phyloP scores from a whole-genome alignment of 92 coral and sea anemone species.

The Plumapathes pennacea region DNA sequence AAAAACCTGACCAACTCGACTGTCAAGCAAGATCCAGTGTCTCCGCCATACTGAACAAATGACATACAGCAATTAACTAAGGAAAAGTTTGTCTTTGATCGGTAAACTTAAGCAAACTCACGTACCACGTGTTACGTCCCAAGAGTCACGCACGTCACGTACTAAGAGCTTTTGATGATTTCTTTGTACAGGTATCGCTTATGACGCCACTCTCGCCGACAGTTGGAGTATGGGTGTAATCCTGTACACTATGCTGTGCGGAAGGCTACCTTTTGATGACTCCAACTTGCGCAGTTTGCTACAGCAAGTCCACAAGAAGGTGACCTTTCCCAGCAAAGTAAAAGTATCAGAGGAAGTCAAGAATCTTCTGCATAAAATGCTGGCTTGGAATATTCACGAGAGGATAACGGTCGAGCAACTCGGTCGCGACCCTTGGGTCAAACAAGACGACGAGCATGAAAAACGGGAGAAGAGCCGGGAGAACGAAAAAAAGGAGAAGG shows the following conservation, averaged over 20 bases:
- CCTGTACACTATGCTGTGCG: conserved; percentile 95
- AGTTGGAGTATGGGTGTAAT: conserved; percentile 99
- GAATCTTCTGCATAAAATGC: conserved; percentile 81
- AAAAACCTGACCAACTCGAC: no score
- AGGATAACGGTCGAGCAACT: conserved; percentile 74
- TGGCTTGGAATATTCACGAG: conserved; percentile 89
- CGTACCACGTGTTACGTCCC: no score
- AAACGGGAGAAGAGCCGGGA: conserved; percentile 6
- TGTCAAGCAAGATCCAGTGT: no score
- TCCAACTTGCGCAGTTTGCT: conserved; percentile 87
- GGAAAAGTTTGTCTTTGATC: no score
- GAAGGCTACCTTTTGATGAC: conserved; percentile 93
- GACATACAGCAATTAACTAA: no score
- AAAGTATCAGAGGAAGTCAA: conserved; percentile 76
- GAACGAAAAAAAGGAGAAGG: no score
- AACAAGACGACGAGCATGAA: conserved; percentile 7
- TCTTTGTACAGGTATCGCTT: conserved; percentile 77
- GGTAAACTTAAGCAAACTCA: no score
- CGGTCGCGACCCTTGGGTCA: conserved; percentile 67
- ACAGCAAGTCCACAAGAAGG: conserved; percentile 94
- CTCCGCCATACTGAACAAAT: no score
- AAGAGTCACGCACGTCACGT: no score
- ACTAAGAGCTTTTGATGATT: no score
- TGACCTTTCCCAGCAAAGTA: conserved; percentile 75
- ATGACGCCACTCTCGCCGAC: conserved; percentile 94